A percentile compares a stretch with the other conserved stretches of the same genome.
Conservation (phyloP, 2,113 vertebrate species). For the Ceuthmochares aereus region DNA sequence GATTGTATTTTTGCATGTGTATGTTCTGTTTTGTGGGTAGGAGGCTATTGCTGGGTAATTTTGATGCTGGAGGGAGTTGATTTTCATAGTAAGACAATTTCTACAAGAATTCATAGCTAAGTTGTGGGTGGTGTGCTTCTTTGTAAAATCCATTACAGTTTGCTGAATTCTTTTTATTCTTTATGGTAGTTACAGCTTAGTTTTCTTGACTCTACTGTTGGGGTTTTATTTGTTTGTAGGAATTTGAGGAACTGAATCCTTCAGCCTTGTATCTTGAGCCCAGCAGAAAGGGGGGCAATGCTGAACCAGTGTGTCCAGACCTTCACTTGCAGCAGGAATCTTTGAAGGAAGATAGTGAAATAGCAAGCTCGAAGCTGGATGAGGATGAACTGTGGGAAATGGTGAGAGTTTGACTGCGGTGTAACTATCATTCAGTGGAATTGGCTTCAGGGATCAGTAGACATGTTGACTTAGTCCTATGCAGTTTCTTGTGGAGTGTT, state of each 20-base stretch:
- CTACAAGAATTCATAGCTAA: neutral
- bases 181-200: neutral
- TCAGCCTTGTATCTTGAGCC: constrained; percentile 81
- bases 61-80: neutral
- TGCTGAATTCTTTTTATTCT: neutral
- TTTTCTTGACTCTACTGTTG: neutral
- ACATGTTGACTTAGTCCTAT: fast-evolving
- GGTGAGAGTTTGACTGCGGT: neutral
- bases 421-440: neutral
- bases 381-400: neutral
- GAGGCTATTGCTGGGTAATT: neutral
- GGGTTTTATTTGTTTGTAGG: constrained; percentile 57
- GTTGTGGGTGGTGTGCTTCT: neutral
- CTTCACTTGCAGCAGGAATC: neutral
- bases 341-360: neutral
- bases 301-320: neutral
- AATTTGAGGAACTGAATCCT: constrained; percentile 77
- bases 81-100: neutral
- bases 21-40: fast-evolving
- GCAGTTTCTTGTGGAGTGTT: neutral
- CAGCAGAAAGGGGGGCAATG: neutral
- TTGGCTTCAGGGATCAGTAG: neutral
- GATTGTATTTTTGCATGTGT: neutral
- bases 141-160: neutral
- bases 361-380: neutral